Conservation (phyloP, 2,113 vertebrate species). For the Stegastes partitus region DNA sequence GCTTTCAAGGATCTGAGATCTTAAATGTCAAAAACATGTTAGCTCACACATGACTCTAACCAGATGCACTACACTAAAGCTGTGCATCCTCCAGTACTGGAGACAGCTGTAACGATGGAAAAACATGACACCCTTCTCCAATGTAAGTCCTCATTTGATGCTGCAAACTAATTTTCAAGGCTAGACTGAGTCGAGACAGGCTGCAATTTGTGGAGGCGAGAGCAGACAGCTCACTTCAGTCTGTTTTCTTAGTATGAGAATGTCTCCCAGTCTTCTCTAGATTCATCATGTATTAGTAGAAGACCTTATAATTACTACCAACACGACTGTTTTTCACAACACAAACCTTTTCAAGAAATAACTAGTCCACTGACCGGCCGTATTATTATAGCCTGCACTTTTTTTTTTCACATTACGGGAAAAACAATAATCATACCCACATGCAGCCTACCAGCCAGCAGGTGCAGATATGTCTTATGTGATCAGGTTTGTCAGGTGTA, state of each 20-base stretch:
- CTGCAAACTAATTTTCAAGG: neutral
- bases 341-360: neutral
- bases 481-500: neutral
- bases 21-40: constrained; percentile 48
- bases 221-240: neutral
- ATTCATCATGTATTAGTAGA: neutral
- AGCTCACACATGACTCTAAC: constrained; percentile 37
- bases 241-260: neutral
- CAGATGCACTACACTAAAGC: constrained; percentile 22
- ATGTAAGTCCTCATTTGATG: constrained; percentile 5
- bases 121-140: constrained; percentile 10
- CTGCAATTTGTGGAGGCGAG: constrained; percentile 12
- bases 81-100: neutral
- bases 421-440: constrained; percentile 46
- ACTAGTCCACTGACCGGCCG: neutral
- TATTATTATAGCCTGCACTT: neutral
- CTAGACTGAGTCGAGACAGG: constrained; percentile 4
- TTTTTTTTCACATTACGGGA: neutral
- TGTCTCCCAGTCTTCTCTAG: neutral
- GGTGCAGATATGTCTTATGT: neutral
- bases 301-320: constrained; percentile 30
- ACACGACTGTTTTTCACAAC: constrained; percentile 41
- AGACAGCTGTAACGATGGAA: neutral
- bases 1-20: constrained; percentile 48
- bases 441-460: neutral